phyloP scores from a whole-genome alignment of 2,113 vertebrate species.

The Felis catus region DNA sequence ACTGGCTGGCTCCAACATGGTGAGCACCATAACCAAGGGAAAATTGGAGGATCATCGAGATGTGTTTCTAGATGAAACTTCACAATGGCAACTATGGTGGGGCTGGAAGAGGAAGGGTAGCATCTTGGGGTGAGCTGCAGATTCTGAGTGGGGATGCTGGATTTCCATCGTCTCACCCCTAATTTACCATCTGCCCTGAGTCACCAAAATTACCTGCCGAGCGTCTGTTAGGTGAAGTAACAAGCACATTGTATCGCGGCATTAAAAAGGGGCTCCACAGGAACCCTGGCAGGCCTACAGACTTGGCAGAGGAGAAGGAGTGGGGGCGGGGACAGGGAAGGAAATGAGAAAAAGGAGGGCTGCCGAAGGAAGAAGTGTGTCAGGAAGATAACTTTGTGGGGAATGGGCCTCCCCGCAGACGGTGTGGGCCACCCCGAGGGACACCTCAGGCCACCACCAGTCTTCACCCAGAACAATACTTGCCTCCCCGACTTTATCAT shows the following conservation, averaged over 20 bases:
- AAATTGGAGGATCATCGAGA: not conserved
- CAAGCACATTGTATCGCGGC: not conserved
- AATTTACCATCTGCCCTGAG: conserved; percentile 54
- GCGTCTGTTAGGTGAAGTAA: conserved; percentile 32
- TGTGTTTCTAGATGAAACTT: not conserved
- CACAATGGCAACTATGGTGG: not conserved
- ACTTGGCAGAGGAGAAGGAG: not conserved
- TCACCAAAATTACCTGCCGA: conserved; percentile 42
- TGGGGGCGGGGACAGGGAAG: not conserved
- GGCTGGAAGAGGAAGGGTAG: conserved; percentile 26
- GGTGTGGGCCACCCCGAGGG: not conserved
- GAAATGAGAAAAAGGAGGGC: not conserved
- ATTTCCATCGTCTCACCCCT: conserved; percentile 53
- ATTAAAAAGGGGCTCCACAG: not conserved
- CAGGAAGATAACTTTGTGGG: not conserved
- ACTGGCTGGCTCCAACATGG: not conserved
- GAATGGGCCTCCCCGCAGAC: not conserved
- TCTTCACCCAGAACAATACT: not conserved
- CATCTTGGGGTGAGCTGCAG: not conserved
- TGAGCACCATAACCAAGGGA: not conserved
- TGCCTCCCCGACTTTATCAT: not conserved
- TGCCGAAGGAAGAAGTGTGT: not conserved
- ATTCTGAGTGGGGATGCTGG: conserved; percentile 7
- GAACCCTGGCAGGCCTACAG: not conserved
- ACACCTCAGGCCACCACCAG: not conserved